Evolutionary conservation across 2,797 vertebrate genomes (phyloP).

Genomic region (Pelochelys cantorii): DNA sequence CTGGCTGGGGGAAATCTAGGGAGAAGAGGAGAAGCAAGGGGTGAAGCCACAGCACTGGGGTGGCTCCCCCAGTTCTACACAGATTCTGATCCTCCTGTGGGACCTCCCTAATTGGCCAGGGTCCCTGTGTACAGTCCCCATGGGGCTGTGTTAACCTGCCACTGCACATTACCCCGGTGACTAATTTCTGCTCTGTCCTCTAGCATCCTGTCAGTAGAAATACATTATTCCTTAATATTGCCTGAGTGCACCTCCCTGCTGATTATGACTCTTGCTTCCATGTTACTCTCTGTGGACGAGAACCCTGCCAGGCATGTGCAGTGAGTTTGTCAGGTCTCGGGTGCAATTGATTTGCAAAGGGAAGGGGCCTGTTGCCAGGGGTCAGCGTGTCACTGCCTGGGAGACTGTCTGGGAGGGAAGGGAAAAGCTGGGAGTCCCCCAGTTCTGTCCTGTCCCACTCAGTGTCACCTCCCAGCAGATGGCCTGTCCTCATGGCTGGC

Average conservation of each 20-base stretch:
- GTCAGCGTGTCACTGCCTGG: not conserved
- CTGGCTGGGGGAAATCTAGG: too few species aligned
- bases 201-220: not conserved
- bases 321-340: not conserved
- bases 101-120: too few species aligned
- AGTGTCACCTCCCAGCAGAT: not conserved
- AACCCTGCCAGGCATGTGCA: not conserved
- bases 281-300: not conserved
- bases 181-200: not conserved
- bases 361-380: not conserved
- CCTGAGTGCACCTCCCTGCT: not conserved
- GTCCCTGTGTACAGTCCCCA: too few species aligned
- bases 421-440: not conserved
- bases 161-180: not conserved
- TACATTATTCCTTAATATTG: not conserved
- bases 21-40: too few species aligned
- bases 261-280: not conserved
- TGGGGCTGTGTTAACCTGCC: too few species aligned
- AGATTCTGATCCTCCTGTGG: too few species aligned
- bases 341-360: not conserved
- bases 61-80: too few species aligned
- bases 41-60: too few species aligned
- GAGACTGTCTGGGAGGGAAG: not conserved
- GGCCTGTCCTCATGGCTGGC: not conserved
- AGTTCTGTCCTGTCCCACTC: not conserved